These are phyloP conservation scores for Rhinogobio ventralis DNA, from an alignment of 2,797 vertebrate genomes.

Conservation along the genomic window DNA sequence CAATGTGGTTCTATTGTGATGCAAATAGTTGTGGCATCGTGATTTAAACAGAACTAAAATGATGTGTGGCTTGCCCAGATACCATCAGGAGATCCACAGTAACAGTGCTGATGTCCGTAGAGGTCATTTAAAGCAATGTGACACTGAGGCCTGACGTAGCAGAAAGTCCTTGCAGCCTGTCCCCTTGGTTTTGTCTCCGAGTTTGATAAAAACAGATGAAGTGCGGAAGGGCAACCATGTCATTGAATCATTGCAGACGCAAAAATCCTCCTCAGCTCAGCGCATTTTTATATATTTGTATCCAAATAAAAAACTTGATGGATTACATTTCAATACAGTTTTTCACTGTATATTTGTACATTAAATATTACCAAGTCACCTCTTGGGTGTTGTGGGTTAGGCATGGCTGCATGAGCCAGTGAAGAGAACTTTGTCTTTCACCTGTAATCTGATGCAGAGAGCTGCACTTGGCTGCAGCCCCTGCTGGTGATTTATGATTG, in stretches of 20 bases:
- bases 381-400: conserved; percentile 37
- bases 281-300: conserved; percentile 19
- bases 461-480: conserved; percentile 68
- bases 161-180: conserved; percentile 70
- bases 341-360: conserved; percentile 37
- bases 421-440: conserved; percentile 77
- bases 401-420: conserved; percentile 22
- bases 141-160: conserved; percentile 71
- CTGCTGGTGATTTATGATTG: conserved; percentile 83
- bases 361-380: conserved; percentile 42
- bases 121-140: conserved; percentile 74
- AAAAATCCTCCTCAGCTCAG: conserved; percentile 10
- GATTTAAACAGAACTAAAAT: conserved; percentile 70
- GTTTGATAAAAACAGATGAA: conserved; percentile 70
- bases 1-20: conserved; percentile 65
- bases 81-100: conserved; percentile 66
- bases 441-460: conserved; percentile 78
- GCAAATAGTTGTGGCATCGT: conserved; percentile 67
- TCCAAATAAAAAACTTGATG: conserved; percentile 26
- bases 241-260: conserved; percentile 49
- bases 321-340: conserved; percentile 23
- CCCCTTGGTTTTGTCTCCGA: conserved; percentile 63
- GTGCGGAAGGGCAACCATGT: conserved; percentile 31
- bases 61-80: conserved; percentile 61
- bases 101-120: conserved; percentile 64